Conservation (phyloP, 2,113 vertebrate species). For the Mobula hypostoma region DNA sequence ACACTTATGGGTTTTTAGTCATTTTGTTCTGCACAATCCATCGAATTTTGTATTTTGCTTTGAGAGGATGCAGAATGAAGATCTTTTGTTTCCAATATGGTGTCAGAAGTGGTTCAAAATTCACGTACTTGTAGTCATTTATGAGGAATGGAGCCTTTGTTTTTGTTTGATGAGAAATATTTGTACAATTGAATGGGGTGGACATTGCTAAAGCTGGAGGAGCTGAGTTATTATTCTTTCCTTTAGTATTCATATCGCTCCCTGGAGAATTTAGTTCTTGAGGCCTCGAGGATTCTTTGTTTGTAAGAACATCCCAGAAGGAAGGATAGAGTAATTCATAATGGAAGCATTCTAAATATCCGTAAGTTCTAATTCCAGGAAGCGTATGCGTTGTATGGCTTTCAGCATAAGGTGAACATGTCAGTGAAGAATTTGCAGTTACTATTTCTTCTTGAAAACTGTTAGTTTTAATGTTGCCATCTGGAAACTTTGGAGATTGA, state of each 20-base stretch:
- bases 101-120: conserved; percentile 27
- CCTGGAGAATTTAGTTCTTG: conserved; percentile 8
- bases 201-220: not conserved
- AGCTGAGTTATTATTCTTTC: not conserved
- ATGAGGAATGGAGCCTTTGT: conserved; percentile 19
- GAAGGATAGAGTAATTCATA: conserved; percentile 32
- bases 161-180: conserved; percentile 10
- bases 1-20: not conserved
- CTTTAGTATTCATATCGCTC: not conserved
- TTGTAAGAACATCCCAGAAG: conserved; percentile 36
- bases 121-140: conserved; percentile 32
- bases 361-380: conserved; percentile 21
- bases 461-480: not conserved
- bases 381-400: conserved; percentile 6
- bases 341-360: conserved; percentile 33
- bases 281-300: not conserved
- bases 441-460: conserved; percentile 13
- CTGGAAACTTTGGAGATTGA: conserved; percentile 21
- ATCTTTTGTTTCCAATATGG: conserved; percentile 36
- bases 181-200: not conserved
- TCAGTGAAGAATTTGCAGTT: not conserved
- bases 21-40: conserved; percentile 30
- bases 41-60: conserved; percentile 36
- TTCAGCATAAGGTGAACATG: not conserved
- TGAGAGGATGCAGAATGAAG: conserved; percentile 21